Base-by-base conservation (phyloP, 2,797 vertebrate species). In the Rhyacichthys aspro region DNA sequence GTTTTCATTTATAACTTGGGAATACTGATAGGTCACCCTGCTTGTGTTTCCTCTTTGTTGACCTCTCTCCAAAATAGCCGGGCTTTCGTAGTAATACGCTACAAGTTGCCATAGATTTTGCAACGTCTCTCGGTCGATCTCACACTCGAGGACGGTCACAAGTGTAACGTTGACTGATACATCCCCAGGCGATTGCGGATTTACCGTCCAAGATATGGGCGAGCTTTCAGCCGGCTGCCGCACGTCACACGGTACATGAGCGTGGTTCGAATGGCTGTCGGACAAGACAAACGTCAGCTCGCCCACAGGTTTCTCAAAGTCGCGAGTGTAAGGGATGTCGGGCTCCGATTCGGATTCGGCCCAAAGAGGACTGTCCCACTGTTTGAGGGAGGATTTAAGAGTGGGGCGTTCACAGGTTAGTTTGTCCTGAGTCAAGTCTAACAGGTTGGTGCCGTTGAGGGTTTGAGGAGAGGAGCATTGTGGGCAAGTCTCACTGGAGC, bases 21-120 rank as follows among this genome's bases (percentile, higher is more conserved):
- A 65, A 67, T 94, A 94, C 50, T 91, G 90, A 78, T 89, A 94
- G 0, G 90, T 89, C n/a, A 69, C 56, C 46, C 68, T 67, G 58
- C 84, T 91, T 37, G 71, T 58, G 61, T 93, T 93, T 41, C 70
- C 83, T 62, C 77, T 85, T 23, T 48, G 82, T 5, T 78, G 71
- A 36, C 91, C 92, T 73, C 91, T 71, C 32, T 92, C 90, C 44
- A 94, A 74, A 59, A 93, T 84, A 11, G 93, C 93, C 11, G 93
- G 91, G 44, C 84, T 93, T 76, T 93, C 91, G 3, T 94, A 92
- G 74, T 94, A 94, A 77, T 94, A 94, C 5, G 93, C 93, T 1
- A 94, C 90, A 59, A 94, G 59, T 70, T 91, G 90, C 93, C 93
- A 94, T 5, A 94, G 85, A 70, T 91, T 92, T 79, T 94, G 92